Evolutionary conservation across 1,140 invertebrate genomes (phyloP), one percentile per base, ranked within the genome.

Genomic region (Adelges cooleyi): DNA sequence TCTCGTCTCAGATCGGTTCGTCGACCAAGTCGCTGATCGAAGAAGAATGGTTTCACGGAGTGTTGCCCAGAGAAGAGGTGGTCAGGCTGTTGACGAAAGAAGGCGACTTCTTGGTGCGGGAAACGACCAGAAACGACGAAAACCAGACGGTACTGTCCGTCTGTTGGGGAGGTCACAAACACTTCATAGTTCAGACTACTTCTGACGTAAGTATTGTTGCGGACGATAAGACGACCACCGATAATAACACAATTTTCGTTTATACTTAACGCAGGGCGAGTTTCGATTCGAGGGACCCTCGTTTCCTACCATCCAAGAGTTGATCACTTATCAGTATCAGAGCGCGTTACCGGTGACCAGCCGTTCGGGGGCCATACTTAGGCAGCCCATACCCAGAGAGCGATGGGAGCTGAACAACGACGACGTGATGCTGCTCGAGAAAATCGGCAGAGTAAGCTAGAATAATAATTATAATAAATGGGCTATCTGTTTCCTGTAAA

Each of bases 11-110:
- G 71, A 62, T 69, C 38, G 67, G 68, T 18, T 70, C 68, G 3
- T 69, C 70, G 18, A 69, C 69, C n/a, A 66, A 68, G 29, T 73
- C 71, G 23, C 75, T 92, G 17, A 84, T 87, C 62, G 90, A 94
- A 67, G 90, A 95, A 75, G 90, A 94, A 74, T 98, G 94, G 94
- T 98, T 97, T 76, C 95, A 98, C 74, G 95, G 95, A 5, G 92
- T 97, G 2, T 73, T 98, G 33, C 95, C 95, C 0, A 78, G 95
- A 46, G 94, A 97, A 75, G 94, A 98, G 78, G 94, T 97, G 2
- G 92, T 96, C 13, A 77, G 92, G 66, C 79, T 98, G 15, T 77
- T 97, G 20, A 83, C 84, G 13, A 84, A 84, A 50, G 89, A 97
- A 71, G 94, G 94, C 1, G 93, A 98, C 73, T 98, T 92, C 76